phyloP scores from a whole-genome alignment of 2,113 vertebrate species.

The Neodon shergylaensis region DNA sequence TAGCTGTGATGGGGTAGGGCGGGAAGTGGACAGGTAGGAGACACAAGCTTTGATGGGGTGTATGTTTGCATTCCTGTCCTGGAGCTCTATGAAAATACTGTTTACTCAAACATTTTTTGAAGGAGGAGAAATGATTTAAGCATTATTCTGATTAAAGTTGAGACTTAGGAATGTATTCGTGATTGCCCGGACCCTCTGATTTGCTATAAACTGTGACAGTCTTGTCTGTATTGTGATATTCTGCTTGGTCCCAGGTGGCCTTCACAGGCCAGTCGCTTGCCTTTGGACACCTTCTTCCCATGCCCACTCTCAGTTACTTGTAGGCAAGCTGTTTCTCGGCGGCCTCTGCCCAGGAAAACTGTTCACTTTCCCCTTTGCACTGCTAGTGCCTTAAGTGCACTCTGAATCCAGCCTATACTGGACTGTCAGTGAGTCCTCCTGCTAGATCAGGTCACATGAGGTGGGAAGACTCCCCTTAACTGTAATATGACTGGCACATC shows the following conservation, averaged over 20 bases:
- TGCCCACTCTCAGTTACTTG: neutral
- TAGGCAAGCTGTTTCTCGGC: neutral
- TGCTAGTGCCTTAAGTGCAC: neutral
- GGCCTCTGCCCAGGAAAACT: neutral
- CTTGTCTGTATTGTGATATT: neutral
- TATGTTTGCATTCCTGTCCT: constrained; percentile 26
- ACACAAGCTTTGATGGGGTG: neutral
- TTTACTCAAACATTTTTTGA: neutral
- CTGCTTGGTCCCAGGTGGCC: neutral
- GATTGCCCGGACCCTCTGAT: neutral
- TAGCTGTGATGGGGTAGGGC: neutral
- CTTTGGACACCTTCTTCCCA: neutral
- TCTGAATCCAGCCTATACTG: neutral
- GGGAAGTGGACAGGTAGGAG: neutral
- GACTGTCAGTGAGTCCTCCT: neutral
- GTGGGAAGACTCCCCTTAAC: neutral
- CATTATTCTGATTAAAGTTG: constrained; percentile 11
- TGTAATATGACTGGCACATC: neutral
- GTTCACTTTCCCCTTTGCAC: neutral
- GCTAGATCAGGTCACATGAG: neutral
- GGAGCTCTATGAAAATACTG: neutral
- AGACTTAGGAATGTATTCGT: neutral
- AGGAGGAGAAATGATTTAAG: neutral
- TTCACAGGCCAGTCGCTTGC: neutral
- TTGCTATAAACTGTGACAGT: neutral